phyloP scores from a whole-genome alignment of 2,797 vertebrate species.

The Mionectes olivaceus region DNA sequence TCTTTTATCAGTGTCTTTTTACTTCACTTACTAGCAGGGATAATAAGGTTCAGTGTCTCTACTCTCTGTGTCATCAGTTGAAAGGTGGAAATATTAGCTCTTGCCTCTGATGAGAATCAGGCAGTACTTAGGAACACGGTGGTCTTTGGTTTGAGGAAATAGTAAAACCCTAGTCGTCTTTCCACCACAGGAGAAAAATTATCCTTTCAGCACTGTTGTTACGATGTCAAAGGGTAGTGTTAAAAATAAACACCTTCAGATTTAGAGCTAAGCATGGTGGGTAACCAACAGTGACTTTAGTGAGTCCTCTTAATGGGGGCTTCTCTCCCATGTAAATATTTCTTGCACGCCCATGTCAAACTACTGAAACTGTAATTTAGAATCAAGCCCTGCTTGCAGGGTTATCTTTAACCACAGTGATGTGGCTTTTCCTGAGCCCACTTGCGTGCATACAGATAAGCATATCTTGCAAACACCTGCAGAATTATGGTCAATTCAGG shows the following conservation, averaged over 20 bases:
- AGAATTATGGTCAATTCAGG: not conserved
- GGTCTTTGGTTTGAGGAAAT: not conserved
- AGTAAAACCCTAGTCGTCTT: not conserved
- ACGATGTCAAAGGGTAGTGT: not conserved
- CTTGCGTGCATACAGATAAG: not conserved
- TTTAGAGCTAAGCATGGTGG: not conserved
- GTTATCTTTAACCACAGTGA: not conserved
- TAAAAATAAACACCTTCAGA: not conserved
- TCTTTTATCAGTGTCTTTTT: not conserved
- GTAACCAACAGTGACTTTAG: not conserved
- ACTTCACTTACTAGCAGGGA: rapidly evolving
- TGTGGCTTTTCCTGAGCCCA: not conserved
- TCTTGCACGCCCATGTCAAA: not conserved
- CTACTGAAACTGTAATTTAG: not conserved
- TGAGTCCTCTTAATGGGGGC: rapidly evolving
- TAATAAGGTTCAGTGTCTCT: not conserved
- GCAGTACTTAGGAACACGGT: not conserved
- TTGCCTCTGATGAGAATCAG: not conserved
- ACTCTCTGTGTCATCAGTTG: not conserved
- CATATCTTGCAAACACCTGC: not conserved
- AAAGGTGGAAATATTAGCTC: not conserved
- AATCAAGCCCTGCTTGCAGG: not conserved
- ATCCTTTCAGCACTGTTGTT: not conserved
- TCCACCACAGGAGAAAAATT: not conserved
- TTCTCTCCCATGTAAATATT: not conserved